Evolutionary conservation across 2,797 vertebrate species (phyloP), one percentile per base, ranked within the genome.

Genomic region (Nothura maculosa): DNA sequence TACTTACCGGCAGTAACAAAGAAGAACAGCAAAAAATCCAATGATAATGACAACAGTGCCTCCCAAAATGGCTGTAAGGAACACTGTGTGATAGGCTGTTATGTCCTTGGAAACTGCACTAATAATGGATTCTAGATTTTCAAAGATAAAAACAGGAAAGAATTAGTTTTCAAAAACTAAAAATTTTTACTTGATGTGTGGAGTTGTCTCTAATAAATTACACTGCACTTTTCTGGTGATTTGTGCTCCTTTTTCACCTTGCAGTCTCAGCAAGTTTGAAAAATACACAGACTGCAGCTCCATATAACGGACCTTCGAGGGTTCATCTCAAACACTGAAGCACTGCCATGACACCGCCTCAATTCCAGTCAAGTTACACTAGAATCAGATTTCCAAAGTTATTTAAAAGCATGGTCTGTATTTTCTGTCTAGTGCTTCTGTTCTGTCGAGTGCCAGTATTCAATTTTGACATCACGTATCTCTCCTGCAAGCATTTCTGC

Each of bases 21-120:
- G 96, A 73, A 99, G 97, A 58, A 98, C 97, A 74, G 97, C 94
- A 96, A 99, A 98, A 87, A 99, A 98, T 66, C 98, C 98, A 91
- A 98, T 55, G 89, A 98, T 92, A 61, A 98, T 92, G 78, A 98
- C 43, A 22, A 98, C 77, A 11, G 97, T 97, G 93, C 98, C 98
- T 97, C 98, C 98, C 38, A 99, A 90, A 64, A 98, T 96, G 68
- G 98, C 96, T 32, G 98, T 98, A 81, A 99, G 98, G 92, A 98
- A 97, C 87, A 98, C 96, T 1, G 98, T 98, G 94, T 99, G 98
- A 64, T 97, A 97, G 47, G 97, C 94, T 87, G 98, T 96, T 94
- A 99, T 97, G 94, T 99, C 98, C 79, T 97, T 93, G 73, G 96
- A 95, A 72, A 97, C 97, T 2, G 89, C 96, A 89, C 85, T 96